Percentiles rank a stretch among this genome's conserved stretches.
Conservation (phyloP, 2,888 invertebrate genomes). For the Diadegma fenestrale region DNA sequence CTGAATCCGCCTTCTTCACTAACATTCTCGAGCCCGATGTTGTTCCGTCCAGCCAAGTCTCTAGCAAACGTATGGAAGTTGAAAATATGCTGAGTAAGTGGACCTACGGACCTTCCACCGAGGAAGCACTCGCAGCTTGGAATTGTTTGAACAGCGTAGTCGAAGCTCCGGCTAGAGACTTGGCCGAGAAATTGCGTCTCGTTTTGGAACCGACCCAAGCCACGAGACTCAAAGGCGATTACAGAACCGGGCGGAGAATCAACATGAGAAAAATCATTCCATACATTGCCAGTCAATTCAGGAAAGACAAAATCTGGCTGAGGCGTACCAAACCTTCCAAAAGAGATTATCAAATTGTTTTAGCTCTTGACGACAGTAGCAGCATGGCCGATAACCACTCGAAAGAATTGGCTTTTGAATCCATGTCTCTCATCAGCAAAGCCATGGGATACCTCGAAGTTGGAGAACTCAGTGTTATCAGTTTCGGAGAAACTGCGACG, state of each 20-base stretch:
- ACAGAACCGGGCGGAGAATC: constrained; percentile 97
- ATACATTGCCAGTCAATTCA: constrained; percentile 99
- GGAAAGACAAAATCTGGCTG: constrained; percentile 99
- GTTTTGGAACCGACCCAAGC: constrained; percentile 98
- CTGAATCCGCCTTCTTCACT: constrained; percentile 92
- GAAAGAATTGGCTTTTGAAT: constrained; percentile 97
- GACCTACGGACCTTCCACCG: constrained; percentile 81
- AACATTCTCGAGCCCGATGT: constrained; percentile 76
- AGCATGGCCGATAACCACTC: constrained; percentile 96
- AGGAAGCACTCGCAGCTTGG: constrained; percentile 87
- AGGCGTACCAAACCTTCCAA: constrained; percentile 97
- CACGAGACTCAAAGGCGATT: constrained; percentile 97
- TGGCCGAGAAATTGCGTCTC: constrained; percentile 97
- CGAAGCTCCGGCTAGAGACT: constrained; percentile 90
- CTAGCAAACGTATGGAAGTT: constrained; percentile 76
- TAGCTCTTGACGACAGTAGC: constrained; percentile 98
- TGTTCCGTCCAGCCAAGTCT: constrained; percentile 64
- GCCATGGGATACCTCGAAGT: constrained; percentile 97
- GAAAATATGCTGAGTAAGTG: constrained; percentile 79
- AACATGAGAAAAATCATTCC: constrained; percentile 99
- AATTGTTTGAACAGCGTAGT: constrained; percentile 87
- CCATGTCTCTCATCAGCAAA: constrained; percentile 94
- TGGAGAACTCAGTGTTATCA: constrained; percentile 95
- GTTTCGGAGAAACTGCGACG: constrained; percentile 94
- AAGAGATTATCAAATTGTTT: constrained; percentile 97